phyloP scores from a whole-genome alignment of 2,888 invertebrate genomes.

The Campopleginae sp. region DNA sequence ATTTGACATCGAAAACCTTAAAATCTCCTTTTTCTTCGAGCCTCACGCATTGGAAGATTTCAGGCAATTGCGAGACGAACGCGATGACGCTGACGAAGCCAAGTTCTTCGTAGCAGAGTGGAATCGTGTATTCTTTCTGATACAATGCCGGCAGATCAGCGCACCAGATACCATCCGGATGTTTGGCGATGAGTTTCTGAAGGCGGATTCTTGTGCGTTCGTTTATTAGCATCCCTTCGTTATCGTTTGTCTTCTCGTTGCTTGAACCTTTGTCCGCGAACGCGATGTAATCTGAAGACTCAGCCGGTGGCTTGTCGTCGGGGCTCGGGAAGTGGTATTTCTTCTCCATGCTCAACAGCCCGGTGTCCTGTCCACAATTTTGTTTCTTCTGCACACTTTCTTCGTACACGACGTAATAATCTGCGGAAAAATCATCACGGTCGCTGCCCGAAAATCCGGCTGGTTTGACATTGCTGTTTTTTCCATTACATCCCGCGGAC shows the following conservation, averaged over 20 bases:
- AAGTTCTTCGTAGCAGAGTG: constrained; percentile 76
- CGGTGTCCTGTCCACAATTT: neutral
- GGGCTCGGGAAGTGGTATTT: neutral
- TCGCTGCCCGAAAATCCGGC: neutral
- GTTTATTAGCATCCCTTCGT: constrained; percentile 68
- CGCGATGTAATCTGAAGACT: neutral
- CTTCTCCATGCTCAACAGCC: too few species aligned
- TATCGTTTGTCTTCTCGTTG: neutral
- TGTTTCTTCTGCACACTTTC: neutral
- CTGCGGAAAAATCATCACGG: neutral
- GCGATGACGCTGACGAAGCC: constrained; percentile 80
- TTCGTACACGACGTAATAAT: neutral
- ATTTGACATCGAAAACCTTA: constrained; percentile 72
- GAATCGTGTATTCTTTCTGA: constrained; percentile 73
- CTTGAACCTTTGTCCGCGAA: neutral
- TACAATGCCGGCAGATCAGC: constrained; percentile 77
- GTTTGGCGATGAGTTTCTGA: constrained; percentile 75
- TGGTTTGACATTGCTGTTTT: neutral
- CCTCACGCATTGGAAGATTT: constrained; percentile 76
- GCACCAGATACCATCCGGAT: constrained; percentile 81
- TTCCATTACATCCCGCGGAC: neutral
- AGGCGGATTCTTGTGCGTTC: constrained; percentile 74
- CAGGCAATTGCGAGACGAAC: constrained; percentile 76
- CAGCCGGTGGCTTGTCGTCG: neutral
- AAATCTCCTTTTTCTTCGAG: constrained; percentile 72